Base-by-base conservation (phyloP, 2,888 invertebrate species). In the Syrphus vitripennis region DNA sequence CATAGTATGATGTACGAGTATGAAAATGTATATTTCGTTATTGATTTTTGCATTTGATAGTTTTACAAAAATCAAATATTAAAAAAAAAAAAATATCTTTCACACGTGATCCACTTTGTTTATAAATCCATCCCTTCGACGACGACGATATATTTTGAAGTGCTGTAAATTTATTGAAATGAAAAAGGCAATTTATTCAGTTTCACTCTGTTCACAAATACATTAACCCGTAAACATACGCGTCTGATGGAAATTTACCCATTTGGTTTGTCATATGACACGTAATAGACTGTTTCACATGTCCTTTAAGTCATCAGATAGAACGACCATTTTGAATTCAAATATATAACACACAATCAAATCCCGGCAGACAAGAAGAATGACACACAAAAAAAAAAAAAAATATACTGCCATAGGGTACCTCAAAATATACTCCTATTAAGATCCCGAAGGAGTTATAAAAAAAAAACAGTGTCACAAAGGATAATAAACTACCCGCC, bases 401-500 rank as follows among this genome's bases (percentile, higher is more conserved):
- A 55, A 7, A 31, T 3, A 34, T 9, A 42, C n/a, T 6, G 26
- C 61, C 45, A 26, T 6, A 45, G 14, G 21, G 9, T 65, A 78
- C 19, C 45, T 57, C 65, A n/a, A 48, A n/a, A 72, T 40, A 76
- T 29, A 26, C 34, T 57, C 31, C 29, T 4, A 19, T 21, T 24
- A 12, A 10, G 7, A 45, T 16, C 69, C 55, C 42, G 12, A 40
- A 24, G 48, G 67, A 72, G 34, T 48, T 59, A 40, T 42, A 65
- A 55, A 65, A 75, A n/a, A 26, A 67, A 75, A 40, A 26, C 14
- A 40, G 5, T 57, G 65, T 74, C 72, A 61, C 72, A 67, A 74
- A 48, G 83, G 59, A 45, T 77, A 77, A 82, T 67, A 77, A 77
- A 82, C 71, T 72, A 59, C 45, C 59, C 45, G n/a, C n/a, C n/a